A percentile compares a stretch with the other conserved stretches of the same genome.
Evolutionary conservation across 2,888 invertebrate genomes (phyloP).

Genomic region (Stenotaenia linearis): DNA sequence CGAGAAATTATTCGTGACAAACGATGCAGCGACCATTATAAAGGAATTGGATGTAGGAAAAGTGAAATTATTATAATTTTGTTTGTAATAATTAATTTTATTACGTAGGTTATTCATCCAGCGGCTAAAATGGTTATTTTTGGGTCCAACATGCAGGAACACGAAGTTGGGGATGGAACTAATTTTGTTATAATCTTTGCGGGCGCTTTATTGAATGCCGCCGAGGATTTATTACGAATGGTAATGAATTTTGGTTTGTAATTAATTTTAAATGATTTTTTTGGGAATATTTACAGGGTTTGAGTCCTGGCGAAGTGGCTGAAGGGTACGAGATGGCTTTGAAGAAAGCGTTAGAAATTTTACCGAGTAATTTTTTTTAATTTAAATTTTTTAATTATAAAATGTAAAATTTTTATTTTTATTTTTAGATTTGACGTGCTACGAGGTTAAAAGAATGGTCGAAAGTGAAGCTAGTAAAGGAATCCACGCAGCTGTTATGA

Average conservation of each 20-base stretch:
- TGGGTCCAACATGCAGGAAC: constrained; percentile 96
- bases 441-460: constrained; percentile 68
- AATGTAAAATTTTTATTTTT: constrained; percentile 4
- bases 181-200: constrained; percentile 95
- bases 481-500: constrained; percentile 81
- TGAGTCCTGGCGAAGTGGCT: constrained; percentile 93
- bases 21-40: constrained; percentile 97
- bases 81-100: neutral
- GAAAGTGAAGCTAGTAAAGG: constrained; percentile 61
- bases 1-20: constrained; percentile 97
- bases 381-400: constrained; percentile 34
- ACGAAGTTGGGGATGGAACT: constrained; percentile 97
- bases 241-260: constrained; percentile 44
- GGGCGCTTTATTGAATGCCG: constrained; percentile 83
- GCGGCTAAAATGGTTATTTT: constrained; percentile 94
- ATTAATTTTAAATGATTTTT: constrained; percentile 21
- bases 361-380: constrained; percentile 56
- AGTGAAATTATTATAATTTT: no score
- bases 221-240: constrained; percentile 85
- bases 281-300: constrained; percentile 59
- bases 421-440: constrained; percentile 57
- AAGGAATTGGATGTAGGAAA: constrained; percentile 77
- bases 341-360: constrained; percentile 79
- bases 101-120: constrained; percentile 79
- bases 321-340: constrained; percentile 90